phyloP scores from a whole-genome alignment of 2,888 invertebrate species.

The Mythimna pallens region DNA sequence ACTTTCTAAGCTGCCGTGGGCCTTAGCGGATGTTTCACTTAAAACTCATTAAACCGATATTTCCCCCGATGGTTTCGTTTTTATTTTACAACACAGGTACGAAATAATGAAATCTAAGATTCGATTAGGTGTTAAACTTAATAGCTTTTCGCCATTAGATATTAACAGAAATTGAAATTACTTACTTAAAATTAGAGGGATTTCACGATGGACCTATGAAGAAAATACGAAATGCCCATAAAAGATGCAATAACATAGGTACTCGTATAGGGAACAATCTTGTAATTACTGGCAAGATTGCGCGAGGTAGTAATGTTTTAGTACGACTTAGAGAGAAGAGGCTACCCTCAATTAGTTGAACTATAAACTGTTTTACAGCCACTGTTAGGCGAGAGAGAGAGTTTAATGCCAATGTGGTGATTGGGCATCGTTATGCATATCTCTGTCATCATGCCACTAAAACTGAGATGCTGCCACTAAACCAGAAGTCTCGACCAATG shows the following conservation, averaged over 20 bases:
- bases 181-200: constrained; percentile 13
- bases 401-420: constrained; percentile 68
- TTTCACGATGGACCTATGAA: constrained; percentile 13
- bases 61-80: background rate
- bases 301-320: constrained; percentile 59
- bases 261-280: constrained; percentile 22
- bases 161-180: constrained; percentile 27
- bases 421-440: constrained; percentile 67
- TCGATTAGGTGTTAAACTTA: constrained; percentile 12
- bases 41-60: background rate
- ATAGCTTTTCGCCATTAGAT: constrained; percentile 24
- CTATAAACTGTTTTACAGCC: constrained; percentile 72
- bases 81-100: background rate
- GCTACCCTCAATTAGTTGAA: constrained; percentile 61
- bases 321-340: constrained; percentile 48
- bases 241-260: constrained; percentile 38
- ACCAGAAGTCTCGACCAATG: constrained; percentile 33
- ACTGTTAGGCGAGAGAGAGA: constrained; percentile 63
- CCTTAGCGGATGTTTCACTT: constrained; percentile 8
- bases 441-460: constrained; percentile 68
- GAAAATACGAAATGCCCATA: constrained; percentile 21
- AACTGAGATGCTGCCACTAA: constrained; percentile 44
- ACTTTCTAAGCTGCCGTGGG: constrained; percentile 1
- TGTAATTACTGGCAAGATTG: constrained; percentile 53
- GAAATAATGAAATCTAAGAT: constrained; percentile 2